Conservation (phyloP, 2,888 invertebrate species). For the Tachina grossa region DNA sequence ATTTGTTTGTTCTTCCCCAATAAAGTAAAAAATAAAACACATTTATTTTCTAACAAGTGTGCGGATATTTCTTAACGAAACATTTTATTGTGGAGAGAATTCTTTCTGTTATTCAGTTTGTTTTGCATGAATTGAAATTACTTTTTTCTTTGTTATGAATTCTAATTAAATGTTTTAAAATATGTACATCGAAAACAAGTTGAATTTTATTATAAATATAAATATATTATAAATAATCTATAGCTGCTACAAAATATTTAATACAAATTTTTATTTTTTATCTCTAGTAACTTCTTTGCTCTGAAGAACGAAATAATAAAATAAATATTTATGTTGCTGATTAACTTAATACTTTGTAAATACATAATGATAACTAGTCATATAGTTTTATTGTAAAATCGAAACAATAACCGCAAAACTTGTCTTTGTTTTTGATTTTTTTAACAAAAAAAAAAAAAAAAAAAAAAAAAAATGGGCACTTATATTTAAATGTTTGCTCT, state of each 20-base stretch:
- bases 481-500: background rate
- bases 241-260: too few relatives aligned
- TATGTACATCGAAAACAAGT: background rate
- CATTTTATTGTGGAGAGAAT: background rate
- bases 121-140: background rate
- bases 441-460: background rate
- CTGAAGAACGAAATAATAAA: too few relatives aligned
- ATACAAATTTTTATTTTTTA: too few relatives aligned
- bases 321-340: too few relatives aligned
- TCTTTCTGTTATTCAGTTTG: background rate
- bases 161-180: conserved; percentile 2
- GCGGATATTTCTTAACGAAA: background rate
- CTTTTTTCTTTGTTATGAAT: background rate
- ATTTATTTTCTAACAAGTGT: background rate
- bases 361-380: conserved; percentile 29
- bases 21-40: background rate
- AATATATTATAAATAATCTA: too few relatives aligned
- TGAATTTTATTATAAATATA: background rate
- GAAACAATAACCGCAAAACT: conserved; percentile 10
- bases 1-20: background rate
- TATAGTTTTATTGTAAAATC: conserved; percentile 10
- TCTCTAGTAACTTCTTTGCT: too few relatives aligned
- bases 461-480: background rate
- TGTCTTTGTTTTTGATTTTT: conserved; percentile 39
- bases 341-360: background rate